A percentile compares a stretch with the other conserved stretches of the same genome.
Evolutionary conservation across 1,140 invertebrate species (phyloP).

Genomic region (Caenorhabditis tropicalis): DNA sequence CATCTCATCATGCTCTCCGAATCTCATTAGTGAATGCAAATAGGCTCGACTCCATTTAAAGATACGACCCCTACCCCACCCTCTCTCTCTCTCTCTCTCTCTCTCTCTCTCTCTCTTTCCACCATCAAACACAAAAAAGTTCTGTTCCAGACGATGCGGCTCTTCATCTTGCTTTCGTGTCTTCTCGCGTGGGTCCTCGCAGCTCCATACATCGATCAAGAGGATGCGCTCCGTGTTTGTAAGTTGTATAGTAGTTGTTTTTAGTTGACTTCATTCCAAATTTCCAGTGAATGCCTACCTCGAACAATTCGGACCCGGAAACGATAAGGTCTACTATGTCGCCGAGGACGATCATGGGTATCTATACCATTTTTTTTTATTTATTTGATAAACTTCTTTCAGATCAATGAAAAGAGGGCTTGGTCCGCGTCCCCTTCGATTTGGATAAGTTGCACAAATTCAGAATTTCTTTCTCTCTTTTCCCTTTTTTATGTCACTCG

Average conservation of each 20-base stretch:
- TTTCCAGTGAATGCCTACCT: slow-evolving; percentile 15
- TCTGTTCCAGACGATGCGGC: slow-evolving; percentile 26
- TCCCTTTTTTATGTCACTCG: neutral
- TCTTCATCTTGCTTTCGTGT: slow-evolving; percentile 37
- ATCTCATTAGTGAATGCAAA: slow-evolving; percentile 30
- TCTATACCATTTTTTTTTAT: neutral
- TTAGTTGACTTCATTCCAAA: neutral
- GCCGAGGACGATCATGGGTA: slow-evolving; percentile 27
- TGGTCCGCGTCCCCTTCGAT: slow-evolving; percentile 23
- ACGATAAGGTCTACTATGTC: slow-evolving; percentile 12
- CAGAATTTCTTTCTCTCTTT: neutral
- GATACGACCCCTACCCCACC: neutral
- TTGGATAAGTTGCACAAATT: neutral
- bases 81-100: neutral
- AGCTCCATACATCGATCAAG: slow-evolving; percentile 27
- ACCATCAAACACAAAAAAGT: neutral
- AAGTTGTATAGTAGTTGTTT: neutral
- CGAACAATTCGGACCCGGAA: slow-evolving; percentile 14
- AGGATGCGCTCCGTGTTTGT: slow-evolving; percentile 35
- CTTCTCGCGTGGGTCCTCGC: slow-evolving; percentile 43
- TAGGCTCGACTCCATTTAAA: neutral
- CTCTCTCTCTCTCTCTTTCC: neutral
- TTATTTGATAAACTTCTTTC: neutral
- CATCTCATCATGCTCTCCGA: neutral
- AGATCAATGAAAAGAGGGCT: slow-evolving; percentile 28